Percentiles rank a stretch among this genome's conserved stretches.
Evolutionary conservation across 23 tunicate species (phyloP).

Genomic region (Styela plicata): DNA sequence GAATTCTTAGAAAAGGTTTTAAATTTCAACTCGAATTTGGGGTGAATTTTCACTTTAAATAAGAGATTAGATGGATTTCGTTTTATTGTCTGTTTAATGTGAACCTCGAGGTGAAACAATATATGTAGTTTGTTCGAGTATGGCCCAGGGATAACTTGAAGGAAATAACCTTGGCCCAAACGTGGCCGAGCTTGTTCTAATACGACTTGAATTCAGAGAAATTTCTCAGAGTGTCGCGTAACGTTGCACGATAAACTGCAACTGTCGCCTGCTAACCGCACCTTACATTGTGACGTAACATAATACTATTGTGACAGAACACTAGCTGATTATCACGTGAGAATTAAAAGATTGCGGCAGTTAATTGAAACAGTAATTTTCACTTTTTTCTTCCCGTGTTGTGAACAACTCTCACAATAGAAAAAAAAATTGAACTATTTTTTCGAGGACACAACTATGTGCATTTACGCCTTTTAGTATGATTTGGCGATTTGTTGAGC

Average conservation of each 20-base stretch:
- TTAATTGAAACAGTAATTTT: neutral
- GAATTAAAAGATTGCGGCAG: constrained; percentile 9
- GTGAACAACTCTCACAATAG: no score
- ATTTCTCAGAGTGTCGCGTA: neutral
- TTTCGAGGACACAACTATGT: no score
- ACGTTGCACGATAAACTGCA: neutral
- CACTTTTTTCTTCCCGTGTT: neutral
- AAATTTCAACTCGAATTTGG: neutral
- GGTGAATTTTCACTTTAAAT: neutral
- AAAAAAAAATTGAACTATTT: no score
- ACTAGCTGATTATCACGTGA: constrained; percentile 4
- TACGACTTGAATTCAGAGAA: neutral
- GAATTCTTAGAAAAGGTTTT: neutral
- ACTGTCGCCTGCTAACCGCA: neutral
- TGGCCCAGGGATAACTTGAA: neutral
- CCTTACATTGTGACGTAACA: neutral
- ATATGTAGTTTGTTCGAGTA: neutral
- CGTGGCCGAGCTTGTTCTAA: neutral
- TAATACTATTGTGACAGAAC: constrained; percentile 1
- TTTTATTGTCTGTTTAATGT: neutral
- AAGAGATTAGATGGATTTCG: neutral
- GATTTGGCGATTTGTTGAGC: no score
- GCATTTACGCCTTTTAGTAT: no score
- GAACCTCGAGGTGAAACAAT: neutral
- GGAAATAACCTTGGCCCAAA: neutral